Conservation (phyloP, 2,797 vertebrate species). For the Phataginus tricuspis region DNA sequence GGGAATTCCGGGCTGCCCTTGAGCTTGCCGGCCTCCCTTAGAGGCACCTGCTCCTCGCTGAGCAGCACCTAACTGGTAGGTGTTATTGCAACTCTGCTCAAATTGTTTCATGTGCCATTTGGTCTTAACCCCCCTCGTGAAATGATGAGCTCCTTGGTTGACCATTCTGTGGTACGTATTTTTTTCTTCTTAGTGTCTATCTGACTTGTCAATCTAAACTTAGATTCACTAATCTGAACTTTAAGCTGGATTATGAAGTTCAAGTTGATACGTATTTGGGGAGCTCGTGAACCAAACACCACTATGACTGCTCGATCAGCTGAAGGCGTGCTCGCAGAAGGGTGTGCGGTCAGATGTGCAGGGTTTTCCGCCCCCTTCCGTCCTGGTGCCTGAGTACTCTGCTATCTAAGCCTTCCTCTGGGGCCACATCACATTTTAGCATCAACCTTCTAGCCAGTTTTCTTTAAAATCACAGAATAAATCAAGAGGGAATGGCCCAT, state of each 20-base stretch:
- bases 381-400: background rate
- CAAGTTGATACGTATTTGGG: background rate
- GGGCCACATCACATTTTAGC: background rate
- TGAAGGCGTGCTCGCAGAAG: accelerated
- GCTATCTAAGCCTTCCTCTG: background rate
- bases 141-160: background rate
- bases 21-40: background rate
- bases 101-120: too few species aligned
- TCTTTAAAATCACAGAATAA: slow-evolving; percentile 44
- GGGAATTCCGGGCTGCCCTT: background rate
- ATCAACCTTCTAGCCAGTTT: background rate
- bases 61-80: background rate
- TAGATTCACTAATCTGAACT: background rate
- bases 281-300: background rate
- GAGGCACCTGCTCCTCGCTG: too few species aligned
- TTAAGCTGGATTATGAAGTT: background rate
- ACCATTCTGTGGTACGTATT: background rate
- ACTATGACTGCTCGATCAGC: accelerated
- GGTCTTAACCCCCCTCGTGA: background rate
- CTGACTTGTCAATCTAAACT: too few species aligned
- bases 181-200: background rate
- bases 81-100: accelerated
- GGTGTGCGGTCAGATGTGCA: accelerated
- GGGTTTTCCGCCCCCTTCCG: too few species aligned
- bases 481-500: background rate